Evolutionary conservation across 2,888 invertebrate species (phyloP), one percentile per base, ranked within the genome.

Genomic region (Troides aeacus): DNA sequence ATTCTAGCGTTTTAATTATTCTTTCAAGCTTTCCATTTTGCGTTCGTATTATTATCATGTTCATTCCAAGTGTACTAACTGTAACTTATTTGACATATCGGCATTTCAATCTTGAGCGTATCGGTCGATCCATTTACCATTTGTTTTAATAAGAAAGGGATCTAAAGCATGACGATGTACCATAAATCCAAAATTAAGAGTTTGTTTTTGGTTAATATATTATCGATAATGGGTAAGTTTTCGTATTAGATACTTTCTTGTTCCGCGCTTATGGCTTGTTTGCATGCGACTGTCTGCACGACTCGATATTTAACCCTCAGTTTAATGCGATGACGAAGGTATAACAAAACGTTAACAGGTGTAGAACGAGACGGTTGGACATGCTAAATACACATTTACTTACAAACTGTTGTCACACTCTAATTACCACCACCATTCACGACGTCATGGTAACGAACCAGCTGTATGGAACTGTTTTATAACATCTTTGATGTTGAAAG

Each of bases 231-330:
- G 84, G 83, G 81, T 81, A 84, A 88, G 87, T 89, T 89, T 87
- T 86, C 86, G 83, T 89, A 86, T 85, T 82, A 86, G 76, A 66
- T 66, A 65, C 79, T 77, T 79, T 79, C 79, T 80, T 84, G 83
- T 85, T 46, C 81, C 81, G 79, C 77, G 80, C 82, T 92, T 92
- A 92, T 89, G 88, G 87, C 77, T 79, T 79, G 83, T 89, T 89
- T 84, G 87, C 92, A 92, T 92, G 92, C 91, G 79, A 82, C 77
- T 79, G 78, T 76, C 71, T 74, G 68, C 75, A 75, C 77, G 75
- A 77, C 75, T 72, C 70, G 67, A 72, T 74, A 73, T 70, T 71
- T 65, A 71, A 70, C 69, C 68, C 68, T 71, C 65, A 71, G 70
- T 72, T 68, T 67, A 72, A 70, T 66, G 63, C 66, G 66, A 69